Conservation (phyloP, 2,888 invertebrate genomes). For the Lasioglossum figueresi region DNA sequence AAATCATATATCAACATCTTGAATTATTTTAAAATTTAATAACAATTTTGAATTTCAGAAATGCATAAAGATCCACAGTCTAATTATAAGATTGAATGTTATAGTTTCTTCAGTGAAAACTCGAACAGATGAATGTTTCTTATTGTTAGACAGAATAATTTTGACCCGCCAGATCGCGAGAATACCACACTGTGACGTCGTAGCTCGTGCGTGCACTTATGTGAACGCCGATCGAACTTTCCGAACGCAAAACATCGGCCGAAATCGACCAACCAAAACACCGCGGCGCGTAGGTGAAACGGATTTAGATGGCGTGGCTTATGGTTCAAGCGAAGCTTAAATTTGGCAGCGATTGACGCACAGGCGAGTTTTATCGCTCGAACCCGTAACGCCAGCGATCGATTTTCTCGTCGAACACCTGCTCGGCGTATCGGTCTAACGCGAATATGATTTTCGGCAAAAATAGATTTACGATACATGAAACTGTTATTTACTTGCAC, state of each 20-base stretch:
- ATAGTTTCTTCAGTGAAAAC: too few species aligned
- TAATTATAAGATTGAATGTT: too few species aligned
- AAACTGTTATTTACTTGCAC: not conserved
- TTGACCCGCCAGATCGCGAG: too few species aligned
- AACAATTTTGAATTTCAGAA: too few species aligned
- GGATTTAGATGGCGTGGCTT: slow-evolving; percentile 62
- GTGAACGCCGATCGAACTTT: slow-evolving; percentile 39
- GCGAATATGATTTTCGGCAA: slow-evolving; percentile 23
- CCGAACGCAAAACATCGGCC: slow-evolving; percentile 53
- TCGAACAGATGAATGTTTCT: too few species aligned
- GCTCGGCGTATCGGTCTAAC: slow-evolving; percentile 44
- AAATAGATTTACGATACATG: slow-evolving; percentile 19
- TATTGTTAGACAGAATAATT: too few species aligned
- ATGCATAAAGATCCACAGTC: too few species aligned
- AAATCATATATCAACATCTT: too few species aligned
- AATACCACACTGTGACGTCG: not conserved
- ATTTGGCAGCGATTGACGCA: slow-evolving; percentile 71
- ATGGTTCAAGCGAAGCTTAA: slow-evolving; percentile 61
- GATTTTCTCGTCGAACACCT: slow-evolving; percentile 66
- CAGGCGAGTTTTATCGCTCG: slow-evolving; percentile 62
- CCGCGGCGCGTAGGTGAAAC: slow-evolving; percentile 48
- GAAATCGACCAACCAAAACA: slow-evolving; percentile 58
- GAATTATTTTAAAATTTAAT: too few species aligned
- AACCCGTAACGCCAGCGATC: slow-evolving; percentile 54
- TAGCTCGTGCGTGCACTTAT: not conserved